Percentiles rank a stretch among this genome's conserved stretches.
Conservation (phyloP, 2,113 vertebrate genomes). For the Gnathonemus echidnorhynchus region DNA sequence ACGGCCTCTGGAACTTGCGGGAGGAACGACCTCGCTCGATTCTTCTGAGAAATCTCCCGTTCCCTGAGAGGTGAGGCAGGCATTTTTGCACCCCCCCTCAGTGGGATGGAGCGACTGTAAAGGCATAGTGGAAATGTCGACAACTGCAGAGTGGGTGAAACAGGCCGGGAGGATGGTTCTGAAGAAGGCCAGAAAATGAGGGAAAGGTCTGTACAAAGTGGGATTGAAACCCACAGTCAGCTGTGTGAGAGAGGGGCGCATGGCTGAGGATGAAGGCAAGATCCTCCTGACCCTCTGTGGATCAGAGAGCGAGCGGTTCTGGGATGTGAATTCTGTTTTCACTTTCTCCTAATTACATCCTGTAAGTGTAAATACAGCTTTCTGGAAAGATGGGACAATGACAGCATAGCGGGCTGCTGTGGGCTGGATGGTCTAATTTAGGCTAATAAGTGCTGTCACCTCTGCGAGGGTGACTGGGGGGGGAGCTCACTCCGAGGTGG, state of each 20-base stretch:
- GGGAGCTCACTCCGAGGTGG: background rate
- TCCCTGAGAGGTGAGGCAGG: background rate
- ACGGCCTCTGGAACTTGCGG: background rate
- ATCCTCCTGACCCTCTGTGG: background rate
- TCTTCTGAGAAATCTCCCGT: background rate
- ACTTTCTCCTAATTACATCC: constrained; percentile 4
- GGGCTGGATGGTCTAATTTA: background rate
- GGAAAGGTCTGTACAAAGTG: background rate
- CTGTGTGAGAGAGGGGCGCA: background rate
- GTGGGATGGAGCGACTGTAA: background rate
- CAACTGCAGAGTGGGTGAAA: background rate
- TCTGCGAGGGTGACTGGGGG: background rate
- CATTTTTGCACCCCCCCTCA: background rate
- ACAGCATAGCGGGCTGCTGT: background rate
- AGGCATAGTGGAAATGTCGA: background rate
- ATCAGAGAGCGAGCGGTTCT: background rate
- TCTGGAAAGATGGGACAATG: background rate
- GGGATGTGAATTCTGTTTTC: background rate
- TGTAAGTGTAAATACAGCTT: background rate
- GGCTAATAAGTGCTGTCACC: background rate
- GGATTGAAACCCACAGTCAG: background rate
- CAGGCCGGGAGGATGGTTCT: background rate
- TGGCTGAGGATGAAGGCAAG: background rate
- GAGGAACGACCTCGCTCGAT: background rate
- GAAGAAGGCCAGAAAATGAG: background rate